phyloP scores from a whole-genome alignment of 2,888 invertebrate genomes.

The Eudasyphora cyanicolor region DNA sequence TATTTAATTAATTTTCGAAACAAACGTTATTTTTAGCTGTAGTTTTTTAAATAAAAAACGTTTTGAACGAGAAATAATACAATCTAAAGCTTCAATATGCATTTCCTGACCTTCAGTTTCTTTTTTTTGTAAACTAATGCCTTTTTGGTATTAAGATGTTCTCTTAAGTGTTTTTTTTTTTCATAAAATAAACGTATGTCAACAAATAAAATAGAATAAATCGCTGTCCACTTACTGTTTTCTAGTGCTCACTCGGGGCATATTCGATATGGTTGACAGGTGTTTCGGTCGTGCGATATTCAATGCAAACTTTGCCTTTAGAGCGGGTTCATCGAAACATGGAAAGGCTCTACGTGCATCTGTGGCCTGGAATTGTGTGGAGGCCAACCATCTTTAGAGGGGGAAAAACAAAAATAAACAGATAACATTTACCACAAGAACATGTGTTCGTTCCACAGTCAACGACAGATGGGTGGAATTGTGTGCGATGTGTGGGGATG shows the following conservation, averaged over 20 bases:
- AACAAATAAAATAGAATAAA: too few relatives aligned
- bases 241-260: slow-evolving; percentile 81
- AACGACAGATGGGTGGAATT: not conserved
- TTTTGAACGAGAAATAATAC: too few relatives aligned
- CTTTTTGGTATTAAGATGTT: too few relatives aligned
- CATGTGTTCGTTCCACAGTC: too few relatives aligned
- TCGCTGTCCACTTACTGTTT: slow-evolving; percentile 75
- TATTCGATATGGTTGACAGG: slow-evolving; percentile 90
- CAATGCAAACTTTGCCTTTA: slow-evolving; percentile 90
- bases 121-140: too few relatives aligned
- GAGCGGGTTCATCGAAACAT: slow-evolving; percentile 92
- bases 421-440: slow-evolving; percentile 16
- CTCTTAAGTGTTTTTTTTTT: too few relatives aligned
- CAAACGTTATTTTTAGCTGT: too few relatives aligned
- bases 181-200: too few relatives aligned
- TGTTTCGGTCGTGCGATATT: slow-evolving; percentile 86
- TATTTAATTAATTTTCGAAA: too few relatives aligned
- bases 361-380: slow-evolving; percentile 91
- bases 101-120: too few relatives aligned
- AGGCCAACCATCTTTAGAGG: slow-evolving; percentile 86
- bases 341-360: slow-evolving; percentile 91
- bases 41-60: too few relatives aligned
- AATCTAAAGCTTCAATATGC: too few relatives aligned
- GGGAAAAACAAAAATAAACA: not conserved
- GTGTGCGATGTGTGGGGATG: not conserved